Evolutionary conservation across 2,113 vertebrate species (phyloP).

Genomic region (Gallinago media): DNA sequence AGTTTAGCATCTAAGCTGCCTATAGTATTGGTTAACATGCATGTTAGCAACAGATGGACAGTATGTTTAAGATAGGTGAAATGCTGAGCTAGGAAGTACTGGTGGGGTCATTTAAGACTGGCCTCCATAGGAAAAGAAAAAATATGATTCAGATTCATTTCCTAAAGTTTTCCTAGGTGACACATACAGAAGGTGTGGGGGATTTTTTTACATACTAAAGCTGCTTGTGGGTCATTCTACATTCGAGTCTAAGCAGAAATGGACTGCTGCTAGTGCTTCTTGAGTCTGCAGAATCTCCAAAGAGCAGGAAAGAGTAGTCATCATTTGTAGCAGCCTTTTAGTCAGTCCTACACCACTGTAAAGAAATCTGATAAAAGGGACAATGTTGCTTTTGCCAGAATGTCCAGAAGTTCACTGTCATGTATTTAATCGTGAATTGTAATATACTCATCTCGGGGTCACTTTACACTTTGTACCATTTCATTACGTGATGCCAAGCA

Average conservation of each 20-base stretch:
- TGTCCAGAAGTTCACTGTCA: not conserved
- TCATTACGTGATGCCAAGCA: not conserved
- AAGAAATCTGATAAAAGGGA: not conserved
- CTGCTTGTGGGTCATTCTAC: not conserved
- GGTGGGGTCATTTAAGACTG: not conserved
- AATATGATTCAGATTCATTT: not conserved
- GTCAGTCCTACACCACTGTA: not conserved
- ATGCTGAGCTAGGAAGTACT: not conserved
- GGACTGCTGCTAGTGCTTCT: not conserved
- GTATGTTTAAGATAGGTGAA: not conserved
- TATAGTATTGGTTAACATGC: not conserved
- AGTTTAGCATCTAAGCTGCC: not conserved
- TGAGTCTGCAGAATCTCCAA: not conserved
- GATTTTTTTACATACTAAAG: not conserved
- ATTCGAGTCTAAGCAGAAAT: not conserved
- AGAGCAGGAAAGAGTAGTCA: not conserved
- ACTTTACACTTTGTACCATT: fast-evolving
- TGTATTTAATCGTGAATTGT: not conserved
- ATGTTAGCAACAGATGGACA: not conserved
- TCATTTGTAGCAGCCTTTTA: not conserved
- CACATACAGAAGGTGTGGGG: not conserved
- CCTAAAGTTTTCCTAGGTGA: not conserved
- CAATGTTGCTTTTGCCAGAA: not conserved
- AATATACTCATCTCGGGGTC: not conserved
- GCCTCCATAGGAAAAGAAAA: not conserved